phyloP scores from a whole-genome alignment of 1,140 invertebrate species.

The Sitophilus oryzae region DNA sequence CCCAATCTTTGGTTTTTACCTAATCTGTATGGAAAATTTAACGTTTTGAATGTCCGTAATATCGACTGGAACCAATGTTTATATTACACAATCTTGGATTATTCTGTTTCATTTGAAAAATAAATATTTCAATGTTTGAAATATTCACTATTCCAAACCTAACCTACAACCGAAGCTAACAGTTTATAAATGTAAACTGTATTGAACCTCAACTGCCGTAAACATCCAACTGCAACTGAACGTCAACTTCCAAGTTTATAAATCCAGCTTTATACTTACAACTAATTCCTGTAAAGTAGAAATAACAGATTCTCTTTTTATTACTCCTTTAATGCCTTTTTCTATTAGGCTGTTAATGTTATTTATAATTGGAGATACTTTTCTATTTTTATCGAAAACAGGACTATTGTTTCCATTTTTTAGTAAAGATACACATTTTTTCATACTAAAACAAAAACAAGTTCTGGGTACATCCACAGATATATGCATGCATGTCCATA shows the following conservation, averaged over 20 bases:
- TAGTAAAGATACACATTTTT: slow-evolving; percentile 47
- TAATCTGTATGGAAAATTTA: no score
- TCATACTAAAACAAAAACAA: slow-evolving; percentile 47
- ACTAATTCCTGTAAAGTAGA: slow-evolving; percentile 60
- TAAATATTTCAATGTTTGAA: no score
- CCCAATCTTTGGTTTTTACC: no score
- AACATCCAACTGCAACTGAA: no score
- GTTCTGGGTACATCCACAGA: not conserved
- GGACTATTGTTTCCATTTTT: slow-evolving; percentile 52
- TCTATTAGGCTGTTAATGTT: slow-evolving; percentile 59
- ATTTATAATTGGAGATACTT: slow-evolving; percentile 48
- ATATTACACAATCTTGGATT: no score
- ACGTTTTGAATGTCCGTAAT: no score
- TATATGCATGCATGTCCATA: not conserved
- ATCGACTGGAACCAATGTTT: no score
- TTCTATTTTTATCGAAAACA: slow-evolving; percentile 49
- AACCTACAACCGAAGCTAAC: no score
- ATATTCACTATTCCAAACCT: no score
- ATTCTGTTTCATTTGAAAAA: no score
- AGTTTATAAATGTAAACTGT: no score
- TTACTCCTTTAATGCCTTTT: slow-evolving; percentile 58
- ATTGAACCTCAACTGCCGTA: no score
- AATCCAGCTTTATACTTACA: slow-evolving; percentile 48
- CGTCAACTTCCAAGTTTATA: not conserved
- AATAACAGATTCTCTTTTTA: slow-evolving; percentile 67